A percentile compares a stretch with the other conserved stretches of the same genome.
Evolutionary conservation across 2,113 vertebrate genomes (phyloP).

Genomic region (Heloderma charlesbogerti): DNA sequence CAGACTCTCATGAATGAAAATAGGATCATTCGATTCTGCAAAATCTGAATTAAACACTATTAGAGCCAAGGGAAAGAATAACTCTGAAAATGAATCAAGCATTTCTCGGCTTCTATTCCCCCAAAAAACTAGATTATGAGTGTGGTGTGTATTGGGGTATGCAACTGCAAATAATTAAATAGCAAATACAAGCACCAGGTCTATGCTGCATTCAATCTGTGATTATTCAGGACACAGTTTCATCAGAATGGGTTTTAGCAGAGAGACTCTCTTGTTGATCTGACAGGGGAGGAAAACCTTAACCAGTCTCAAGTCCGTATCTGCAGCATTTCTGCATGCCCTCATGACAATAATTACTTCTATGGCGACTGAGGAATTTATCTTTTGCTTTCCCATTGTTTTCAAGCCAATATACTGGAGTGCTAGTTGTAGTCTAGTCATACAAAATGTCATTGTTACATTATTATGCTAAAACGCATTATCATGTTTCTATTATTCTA

Average conservation of each 20-base stretch:
- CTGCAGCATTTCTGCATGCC: background rate
- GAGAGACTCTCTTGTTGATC: background rate
- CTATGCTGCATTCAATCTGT: background rate
- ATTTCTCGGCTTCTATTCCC: background rate
- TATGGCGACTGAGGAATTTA: background rate
- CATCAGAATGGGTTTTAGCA: background rate
- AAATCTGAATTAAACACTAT: constrained; percentile 5
- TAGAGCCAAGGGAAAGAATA: accelerated
- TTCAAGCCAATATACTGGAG: background rate
- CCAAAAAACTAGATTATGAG: constrained; percentile 3
- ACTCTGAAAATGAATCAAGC: constrained; percentile 17
- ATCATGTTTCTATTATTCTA: too few species aligned
- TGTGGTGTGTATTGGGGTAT: background rate
- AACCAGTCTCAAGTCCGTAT: background rate
- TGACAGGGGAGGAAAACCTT: background rate
- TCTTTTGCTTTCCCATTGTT: background rate
- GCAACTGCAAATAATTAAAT: constrained; percentile 17
- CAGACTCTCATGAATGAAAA: background rate
- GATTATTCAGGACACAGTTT: background rate
- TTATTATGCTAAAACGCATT: too few species aligned
- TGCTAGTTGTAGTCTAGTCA: background rate
- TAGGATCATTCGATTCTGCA: constrained; percentile 16
- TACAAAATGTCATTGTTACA: background rate
- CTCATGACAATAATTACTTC: background rate
- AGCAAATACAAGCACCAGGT: background rate